A percentile compares a stretch with the other conserved stretches of the same genome.
Evolutionary conservation across 2,113 vertebrate species (phyloP).

Genomic region (Pseudorhombus dupliciocellatus): DNA sequence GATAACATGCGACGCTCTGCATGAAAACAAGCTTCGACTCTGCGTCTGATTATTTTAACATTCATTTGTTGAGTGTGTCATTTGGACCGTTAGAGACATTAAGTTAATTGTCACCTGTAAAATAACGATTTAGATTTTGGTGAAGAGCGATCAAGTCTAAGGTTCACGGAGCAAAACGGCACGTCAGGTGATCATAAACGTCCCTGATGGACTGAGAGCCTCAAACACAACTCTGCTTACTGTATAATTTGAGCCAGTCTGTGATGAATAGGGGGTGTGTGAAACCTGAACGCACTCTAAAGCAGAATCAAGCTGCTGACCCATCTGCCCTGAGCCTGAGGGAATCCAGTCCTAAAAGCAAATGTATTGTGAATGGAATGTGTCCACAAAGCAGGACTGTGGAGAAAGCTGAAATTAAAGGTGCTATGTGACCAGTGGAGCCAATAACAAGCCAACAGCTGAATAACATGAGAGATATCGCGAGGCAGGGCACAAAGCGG

Average conservation of each 20-base stretch:
- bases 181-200: constrained; percentile 20
- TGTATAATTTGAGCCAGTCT: constrained; percentile 38
- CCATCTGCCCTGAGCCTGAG: constrained; percentile 31
- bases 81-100: neutral
- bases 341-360: constrained; percentile 41
- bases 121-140: constrained; percentile 3
- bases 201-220: constrained; percentile 2
- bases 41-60: neutral
- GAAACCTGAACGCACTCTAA: constrained; percentile 26
- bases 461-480: neutral
- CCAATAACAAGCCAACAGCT: neutral
- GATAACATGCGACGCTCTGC: neutral
- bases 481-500: neutral
- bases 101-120: neutral
- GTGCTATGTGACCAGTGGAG: constrained; percentile 17
- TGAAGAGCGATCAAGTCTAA: neutral
- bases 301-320: constrained; percentile 35
- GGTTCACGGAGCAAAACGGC: constrained; percentile 7
- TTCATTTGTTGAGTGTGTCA: neutral
- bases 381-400: constrained; percentile 3
- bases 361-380: constrained; percentile 33
- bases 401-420: constrained; percentile 22
- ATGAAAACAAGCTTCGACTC: neutral
- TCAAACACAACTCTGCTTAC: constrained; percentile 6
- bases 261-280: constrained; percentile 23